Evolutionary conservation across 1,140 invertebrate species (phyloP).

Genomic region (Delia radicum): DNA sequence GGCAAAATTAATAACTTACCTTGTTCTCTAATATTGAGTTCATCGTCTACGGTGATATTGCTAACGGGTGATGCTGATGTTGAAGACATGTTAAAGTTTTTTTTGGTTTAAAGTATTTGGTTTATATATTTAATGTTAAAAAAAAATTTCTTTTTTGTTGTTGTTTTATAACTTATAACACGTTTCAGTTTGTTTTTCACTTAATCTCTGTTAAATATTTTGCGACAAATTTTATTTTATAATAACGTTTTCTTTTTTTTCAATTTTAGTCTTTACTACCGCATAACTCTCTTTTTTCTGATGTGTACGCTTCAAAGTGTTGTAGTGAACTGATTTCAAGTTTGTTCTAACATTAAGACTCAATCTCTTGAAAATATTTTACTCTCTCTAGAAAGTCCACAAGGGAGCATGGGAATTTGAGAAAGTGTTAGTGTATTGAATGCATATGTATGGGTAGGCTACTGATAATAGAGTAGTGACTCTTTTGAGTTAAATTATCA

Average conservation of each 20-base stretch:
- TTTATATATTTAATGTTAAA: neutral
- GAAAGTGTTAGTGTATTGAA: neutral
- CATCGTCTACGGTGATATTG: slow-evolving; percentile 55
- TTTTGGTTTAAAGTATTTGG: slow-evolving; percentile 9
- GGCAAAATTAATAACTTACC: slow-evolving; percentile 37
- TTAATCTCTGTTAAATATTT: neutral
- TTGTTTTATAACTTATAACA: neutral
- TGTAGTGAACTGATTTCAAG: slow-evolving; percentile 20
- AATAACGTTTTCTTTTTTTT: neutral
- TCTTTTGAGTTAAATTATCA: slow-evolving; percentile 18
- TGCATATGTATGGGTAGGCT: neutral
- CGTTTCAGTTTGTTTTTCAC: neutral
- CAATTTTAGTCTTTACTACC: neutral
- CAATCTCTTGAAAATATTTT: slow-evolving; percentile 9
- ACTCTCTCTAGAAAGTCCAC: slow-evolving; percentile 9
- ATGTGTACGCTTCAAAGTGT: slow-evolving; percentile 19
- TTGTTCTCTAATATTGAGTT: slow-evolving; percentile 52
- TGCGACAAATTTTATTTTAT: neutral
- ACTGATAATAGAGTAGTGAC: neutral
- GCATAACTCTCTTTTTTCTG: neutral
- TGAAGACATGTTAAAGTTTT: slow-evolving; percentile 49
- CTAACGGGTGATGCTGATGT: slow-evolving; percentile 53
- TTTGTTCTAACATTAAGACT: neutral
- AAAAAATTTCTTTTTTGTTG: neutral
- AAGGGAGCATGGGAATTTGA: neutral